Evolutionary conservation across 2,888 invertebrate genomes (phyloP).

Genomic region (Crocallis elinguaria): DNA sequence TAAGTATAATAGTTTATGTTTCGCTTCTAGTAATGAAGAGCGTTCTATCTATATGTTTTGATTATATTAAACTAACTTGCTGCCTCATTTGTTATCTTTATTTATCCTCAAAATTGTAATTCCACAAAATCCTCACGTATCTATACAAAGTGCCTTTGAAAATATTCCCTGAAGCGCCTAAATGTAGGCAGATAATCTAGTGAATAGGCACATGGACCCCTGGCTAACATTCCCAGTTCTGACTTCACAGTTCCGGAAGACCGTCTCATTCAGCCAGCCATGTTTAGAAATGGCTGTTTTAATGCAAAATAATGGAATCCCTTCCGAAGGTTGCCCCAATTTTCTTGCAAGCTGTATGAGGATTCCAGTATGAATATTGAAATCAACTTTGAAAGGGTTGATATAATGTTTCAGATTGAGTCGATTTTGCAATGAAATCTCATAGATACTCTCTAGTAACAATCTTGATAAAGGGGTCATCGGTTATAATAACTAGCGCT

Average conservation of each 20-base stretch:
- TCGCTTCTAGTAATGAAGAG: too few relatives aligned
- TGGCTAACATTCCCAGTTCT: conserved; percentile 19
- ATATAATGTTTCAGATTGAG: conserved; percentile 9
- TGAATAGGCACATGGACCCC: conserved; percentile 34
- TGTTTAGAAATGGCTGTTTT: conserved; percentile 49
- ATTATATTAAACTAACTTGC: neutral
- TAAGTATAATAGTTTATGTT: too few relatives aligned
- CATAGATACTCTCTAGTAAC: neutral
- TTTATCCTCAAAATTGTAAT: conserved; percentile 6
- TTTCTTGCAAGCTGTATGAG: conserved; percentile 26
- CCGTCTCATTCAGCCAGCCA: conserved; percentile 41
- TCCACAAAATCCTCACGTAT: conserved; percentile 17
- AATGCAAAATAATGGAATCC: conserved; percentile 47
- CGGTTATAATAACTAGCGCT: too few relatives aligned
- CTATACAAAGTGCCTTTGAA: conserved; percentile 36
- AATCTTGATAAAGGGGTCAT: neutral
- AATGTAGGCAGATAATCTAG: conserved; percentile 34
- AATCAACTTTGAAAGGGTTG: conserved; percentile 16
- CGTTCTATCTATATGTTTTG: too few relatives aligned
- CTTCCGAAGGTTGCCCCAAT: conserved; percentile 31
- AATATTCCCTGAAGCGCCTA: conserved; percentile 39
- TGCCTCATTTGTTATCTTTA: conserved; percentile 4
- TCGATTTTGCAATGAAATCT: neutral
- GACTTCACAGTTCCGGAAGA: conserved; percentile 30
- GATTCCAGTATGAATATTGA: conserved; percentile 30